Base-by-base conservation (phyloP, 2,797 vertebrate species). In the Pagetopsis macropterus region DNA sequence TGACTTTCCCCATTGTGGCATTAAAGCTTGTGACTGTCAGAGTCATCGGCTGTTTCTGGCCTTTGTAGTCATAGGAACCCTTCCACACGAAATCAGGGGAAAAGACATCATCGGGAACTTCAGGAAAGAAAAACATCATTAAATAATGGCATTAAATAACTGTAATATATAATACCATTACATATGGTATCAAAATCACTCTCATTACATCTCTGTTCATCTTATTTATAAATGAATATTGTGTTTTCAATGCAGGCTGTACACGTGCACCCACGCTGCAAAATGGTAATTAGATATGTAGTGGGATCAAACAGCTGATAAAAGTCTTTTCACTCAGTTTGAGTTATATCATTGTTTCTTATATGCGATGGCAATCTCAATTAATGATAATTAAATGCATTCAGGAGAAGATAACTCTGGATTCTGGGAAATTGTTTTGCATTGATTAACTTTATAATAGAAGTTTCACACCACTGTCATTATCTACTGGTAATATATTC, bases 51-150 rank as follows among this genome's bases (percentile, higher is more conserved):
- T 98, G 96, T 66, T 99, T 99, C 82, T 94, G 96, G 84, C 95
- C 96, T 91, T 96, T 98, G 87, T 96, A 97, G 86, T 98, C 96
- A 44, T 96, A 97, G 67, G 97, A 99, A 55, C 98, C 98, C 93
- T 97, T 99, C 98, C 98, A 99, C 92, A 96, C 89, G n/a, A 97
- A 99, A 87, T 97, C 95, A 63, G 96, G 95, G 33, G 96, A 95
- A 87, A 99, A 98, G n/a, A 99, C 95, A 55, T 98, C 94, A 73
- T 97, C 96, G 15, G 98, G 97, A 90, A 99, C 98, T 99, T 87
- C 10, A 74, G 46, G 11, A n/a, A 19, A 81, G 48, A 41, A 58
- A 48, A 67, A 59, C 1, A 40, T 41, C 5, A n/a, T 37, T 59
- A 48, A 55, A 65, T 19, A 12, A 65, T 33, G 12, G 0, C 19